Conservation (phyloP, 2,113 vertebrate genomes). For the Bubo blakistoni region DNA sequence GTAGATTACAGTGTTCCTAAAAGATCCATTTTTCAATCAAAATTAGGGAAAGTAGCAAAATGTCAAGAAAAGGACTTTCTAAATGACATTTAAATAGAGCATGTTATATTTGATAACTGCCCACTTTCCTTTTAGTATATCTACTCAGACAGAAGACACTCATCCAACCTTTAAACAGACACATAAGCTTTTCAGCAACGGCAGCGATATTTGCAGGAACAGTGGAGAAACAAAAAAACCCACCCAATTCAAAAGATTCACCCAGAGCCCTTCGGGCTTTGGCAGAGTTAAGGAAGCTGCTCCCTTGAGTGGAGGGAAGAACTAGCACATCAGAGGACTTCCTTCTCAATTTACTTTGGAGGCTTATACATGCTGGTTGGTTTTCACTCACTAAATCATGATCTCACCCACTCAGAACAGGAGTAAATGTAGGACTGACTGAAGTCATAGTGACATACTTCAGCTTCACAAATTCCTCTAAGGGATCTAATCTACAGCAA, state of each 20-base stretch:
- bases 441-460: not conserved
- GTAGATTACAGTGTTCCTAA: not conserved
- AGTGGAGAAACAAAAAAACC: not conserved
- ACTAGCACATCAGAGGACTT: not conserved
- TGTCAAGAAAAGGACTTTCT: not conserved
- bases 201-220: not conserved
- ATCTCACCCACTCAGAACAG: not conserved
- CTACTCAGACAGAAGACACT: not conserved
- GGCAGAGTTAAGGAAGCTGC: not conserved
- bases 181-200: not conserved
- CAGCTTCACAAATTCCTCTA: not conserved
- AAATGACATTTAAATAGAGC: not conserved
- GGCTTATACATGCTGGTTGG: not conserved
- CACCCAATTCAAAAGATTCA: not conserved
- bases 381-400: not conserved
- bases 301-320: rapidly evolving
- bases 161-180: not conserved
- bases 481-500: not conserved
- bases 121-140: not conserved
- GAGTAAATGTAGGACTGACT: not conserved
- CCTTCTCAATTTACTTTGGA: not conserved
- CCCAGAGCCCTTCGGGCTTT: not conserved
- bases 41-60: not conserved
- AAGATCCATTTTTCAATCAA: not conserved
- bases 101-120: no score